phyloP scores from a whole-genome alignment of 1,140 invertebrate species.

The Heterodera carotae region DNA sequence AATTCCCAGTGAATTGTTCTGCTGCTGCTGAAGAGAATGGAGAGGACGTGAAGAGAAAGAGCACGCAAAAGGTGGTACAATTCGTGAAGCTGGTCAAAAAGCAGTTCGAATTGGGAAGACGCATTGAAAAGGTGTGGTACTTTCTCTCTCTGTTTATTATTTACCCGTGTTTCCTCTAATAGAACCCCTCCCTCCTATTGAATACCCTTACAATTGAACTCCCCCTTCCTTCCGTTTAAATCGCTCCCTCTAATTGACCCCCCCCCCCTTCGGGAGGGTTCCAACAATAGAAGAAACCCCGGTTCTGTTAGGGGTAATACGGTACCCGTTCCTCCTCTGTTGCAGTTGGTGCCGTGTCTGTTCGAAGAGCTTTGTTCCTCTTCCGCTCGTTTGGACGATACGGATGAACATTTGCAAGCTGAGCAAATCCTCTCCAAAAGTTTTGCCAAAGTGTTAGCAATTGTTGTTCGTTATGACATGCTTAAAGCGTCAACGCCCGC shows the following conservation, averaged over 20 bases:
- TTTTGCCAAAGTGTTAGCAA: constrained; percentile 17
- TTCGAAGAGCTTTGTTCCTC: constrained; percentile 26
- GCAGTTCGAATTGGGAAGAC: constrained; percentile 13
- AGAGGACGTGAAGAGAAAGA: neutral
- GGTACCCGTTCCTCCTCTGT: too few species aligned
- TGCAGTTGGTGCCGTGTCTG: constrained; percentile 22
- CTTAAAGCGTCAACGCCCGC: constrained; percentile 12
- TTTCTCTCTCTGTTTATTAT: too few species aligned
- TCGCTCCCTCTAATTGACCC: too few species aligned
- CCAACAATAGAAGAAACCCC: too few species aligned
- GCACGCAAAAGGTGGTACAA: constrained; percentile 1
- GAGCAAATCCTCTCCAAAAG: constrained; percentile 20
- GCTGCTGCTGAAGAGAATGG: neutral
- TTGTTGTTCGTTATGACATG: constrained; percentile 18
- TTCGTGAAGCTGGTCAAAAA: constrained; percentile 18
- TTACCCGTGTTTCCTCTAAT: too few species aligned
- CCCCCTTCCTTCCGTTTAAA: too few species aligned
- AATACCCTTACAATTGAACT: too few species aligned
- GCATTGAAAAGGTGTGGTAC: constrained; percentile 18
- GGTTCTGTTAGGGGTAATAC: too few species aligned
- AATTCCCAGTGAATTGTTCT: constrained; percentile 2
- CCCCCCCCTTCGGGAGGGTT: too few species aligned
- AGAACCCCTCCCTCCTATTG: too few species aligned
- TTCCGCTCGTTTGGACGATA: constrained; percentile 3
- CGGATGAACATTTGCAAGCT: constrained; percentile 1